Evolutionary conservation across 1,140 invertebrate genomes (phyloP), one percentile per base, ranked within the genome.

Genomic region (Chrysopa pallens): DNA sequence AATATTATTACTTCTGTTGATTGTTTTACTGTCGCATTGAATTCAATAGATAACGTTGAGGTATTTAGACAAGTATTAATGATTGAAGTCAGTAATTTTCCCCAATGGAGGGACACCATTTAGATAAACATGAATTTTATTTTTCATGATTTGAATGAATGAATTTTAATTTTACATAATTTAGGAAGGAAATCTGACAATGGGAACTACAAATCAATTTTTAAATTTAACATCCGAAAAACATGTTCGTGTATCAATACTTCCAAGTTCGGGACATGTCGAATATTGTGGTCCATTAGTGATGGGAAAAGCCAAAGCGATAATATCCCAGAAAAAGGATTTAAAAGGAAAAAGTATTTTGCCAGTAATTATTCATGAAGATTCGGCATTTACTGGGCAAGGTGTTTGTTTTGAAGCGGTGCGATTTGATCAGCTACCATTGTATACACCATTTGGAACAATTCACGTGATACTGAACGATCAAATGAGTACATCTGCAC

Each of bases 381-480:
- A 94, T 63, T 87, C 88, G 29, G 84, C 90, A 1, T 88, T 89
- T 55, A 66, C 74, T 43, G 89, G 88, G 2, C 90, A 93, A 66
- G 89, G 87, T 38, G 65, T 78, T 42, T 78, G 88, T 1, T 84
- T 78, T 57, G 92, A 96, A 62, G 89, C 88, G 0, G 79, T 93
- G 57, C 81, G 87, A 52, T 64, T 94, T 51, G 78, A 78, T 39
- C 78, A 90, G 54, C 59, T 96, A 35, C 84, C 85, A 4, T 70
- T 76, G 44, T 96, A 91, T 58, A 86, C 83, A 2, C 89, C 85
- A 0, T 73, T 83, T 50, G 92, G 92, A 28, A 80, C 83, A 9
- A 77, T 96, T 29, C 90, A 96, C 54, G 73, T 93, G 48, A 83
- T 94, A 29, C 77, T 80, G 45, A 94, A 94, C 58, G 93, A 94